Conservation (phyloP, 2,888 invertebrate species). For the Alloscopus bannaensis region DNA sequence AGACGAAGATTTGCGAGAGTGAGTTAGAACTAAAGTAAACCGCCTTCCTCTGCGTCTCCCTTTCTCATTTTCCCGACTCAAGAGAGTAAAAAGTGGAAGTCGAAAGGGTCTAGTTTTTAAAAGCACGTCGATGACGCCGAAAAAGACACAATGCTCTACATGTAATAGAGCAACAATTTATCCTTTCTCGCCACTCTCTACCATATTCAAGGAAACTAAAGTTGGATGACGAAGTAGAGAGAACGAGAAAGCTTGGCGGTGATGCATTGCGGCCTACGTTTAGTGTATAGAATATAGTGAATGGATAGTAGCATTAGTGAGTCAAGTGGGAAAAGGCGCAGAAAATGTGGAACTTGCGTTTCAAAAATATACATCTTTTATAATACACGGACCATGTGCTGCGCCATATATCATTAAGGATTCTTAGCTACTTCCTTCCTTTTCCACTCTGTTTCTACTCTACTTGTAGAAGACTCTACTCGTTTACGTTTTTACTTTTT, state of each 20-base stretch:
- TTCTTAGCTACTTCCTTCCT: conserved; percentile 43
- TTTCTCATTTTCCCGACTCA: background rate
- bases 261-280: conserved; percentile 41
- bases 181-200: background rate
- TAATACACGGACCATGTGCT: conserved; percentile 34
- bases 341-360: conserved; percentile 24
- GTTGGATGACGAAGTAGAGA: conserved; percentile 2
- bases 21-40: conserved; percentile 26
- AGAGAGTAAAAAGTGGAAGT: background rate
- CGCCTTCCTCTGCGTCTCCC: background rate
- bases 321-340: background rate
- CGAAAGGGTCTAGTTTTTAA: conserved; percentile 13
- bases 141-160: background rate
- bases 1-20: conserved; percentile 9
- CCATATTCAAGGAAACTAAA: background rate
- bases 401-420: conserved; percentile 52
- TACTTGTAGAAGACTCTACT: conserved; percentile 3
- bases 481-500: background rate
- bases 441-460: conserved; percentile 7
- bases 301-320: background rate
- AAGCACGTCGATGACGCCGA: background rate
- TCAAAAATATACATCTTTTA: background rate
- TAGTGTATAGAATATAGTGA: too few species aligned
- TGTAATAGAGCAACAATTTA: background rate
- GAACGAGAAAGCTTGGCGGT: conserved; percentile 14